Base-by-base conservation (phyloP, 2,113 vertebrate species). In the Hemiprocne comata region DNA sequence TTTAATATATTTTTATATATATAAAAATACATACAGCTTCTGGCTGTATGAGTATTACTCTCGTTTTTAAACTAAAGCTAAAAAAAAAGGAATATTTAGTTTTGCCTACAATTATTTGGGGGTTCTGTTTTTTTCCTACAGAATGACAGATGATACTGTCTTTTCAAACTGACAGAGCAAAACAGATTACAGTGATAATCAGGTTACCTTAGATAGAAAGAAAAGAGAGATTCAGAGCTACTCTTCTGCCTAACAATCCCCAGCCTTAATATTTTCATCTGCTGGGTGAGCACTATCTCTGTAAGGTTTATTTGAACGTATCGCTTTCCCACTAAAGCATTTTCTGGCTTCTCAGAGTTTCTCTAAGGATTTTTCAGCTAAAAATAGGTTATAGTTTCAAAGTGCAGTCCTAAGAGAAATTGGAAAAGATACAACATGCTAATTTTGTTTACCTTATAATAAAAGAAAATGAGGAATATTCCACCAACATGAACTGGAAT, bases 121-220 rank as follows among this genome's bases (percentile, higher is more conserved):
- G 46, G 10, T 8, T 0, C 21, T n/a, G 24, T 12, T 53, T 17
- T 55, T 67, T 55, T 58, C 61, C 73, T 75, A 42, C 40, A 36
- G 62, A 89, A 87, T 96, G 95, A 97, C 42, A 78, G 76, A 97
- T 85, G 76, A 94, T 82, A 81, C 46, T 58, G 38, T 58, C 73
- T 94, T 94, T 87, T 80, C 85, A 90, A 96, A 96, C 55, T 88
- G 96, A 94, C 91, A 89, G 83, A 87, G 87, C 89, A 96, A 95
- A 96, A 95, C 77, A 89, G 61, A 96, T 96, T 96, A 95, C 75
- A 62, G 69, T 62, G 82, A 91, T 94, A 97, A 96, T 96, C 89
- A 70, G 85, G 94, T 96, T 97, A 96, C 85, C 61, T 95, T 42
- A 65, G 81, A 73, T 54, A 94, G 87, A 87, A 95, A 82, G 80